Percentiles rank a stretch among this genome's conserved stretches.
Conservation (phyloP, 2,113 vertebrate genomes). For the Ceyx cyanopectus region DNA sequence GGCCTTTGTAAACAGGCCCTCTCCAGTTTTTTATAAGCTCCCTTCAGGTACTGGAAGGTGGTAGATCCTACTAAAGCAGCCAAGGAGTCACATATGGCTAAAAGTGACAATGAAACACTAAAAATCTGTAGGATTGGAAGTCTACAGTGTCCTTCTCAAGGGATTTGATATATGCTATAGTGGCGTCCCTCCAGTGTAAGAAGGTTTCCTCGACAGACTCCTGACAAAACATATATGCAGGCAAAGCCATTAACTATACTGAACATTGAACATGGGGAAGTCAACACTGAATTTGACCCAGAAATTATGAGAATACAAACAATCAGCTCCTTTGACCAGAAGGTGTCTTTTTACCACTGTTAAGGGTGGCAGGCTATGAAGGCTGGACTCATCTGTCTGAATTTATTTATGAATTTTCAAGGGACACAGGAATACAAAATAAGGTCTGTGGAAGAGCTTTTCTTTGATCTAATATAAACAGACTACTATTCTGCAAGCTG, state of each 20-base stretch:
- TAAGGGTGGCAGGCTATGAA: background rate
- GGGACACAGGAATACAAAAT: constrained; percentile 11
- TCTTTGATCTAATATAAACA: constrained; percentile 63
- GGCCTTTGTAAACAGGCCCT: too few species aligned
- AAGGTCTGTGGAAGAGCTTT: constrained; percentile 10
- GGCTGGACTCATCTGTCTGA: background rate
- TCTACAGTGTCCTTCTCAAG: background rate
- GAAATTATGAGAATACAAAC: background rate
- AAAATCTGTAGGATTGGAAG: background rate
- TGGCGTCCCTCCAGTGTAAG: background rate
- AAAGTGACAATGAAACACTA: background rate
- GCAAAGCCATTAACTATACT: background rate
- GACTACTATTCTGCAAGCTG: constrained; percentile 68
- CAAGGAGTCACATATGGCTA: background rate
- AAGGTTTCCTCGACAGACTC: background rate
- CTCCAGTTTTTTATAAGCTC: too few species aligned
- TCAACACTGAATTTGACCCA: background rate
- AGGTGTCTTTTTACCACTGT: background rate
- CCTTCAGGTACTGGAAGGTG: too few species aligned
- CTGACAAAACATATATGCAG: background rate
- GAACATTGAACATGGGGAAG: background rate
- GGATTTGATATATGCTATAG: background rate
- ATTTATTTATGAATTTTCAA: constrained; percentile 42
- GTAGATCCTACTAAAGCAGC: background rate
- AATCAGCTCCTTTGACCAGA: background rate